These are phyloP conservation scores for Rhagium mordax DNA, from an alignment of 2,888 invertebrate species.

Conservation along the genomic window DNA sequence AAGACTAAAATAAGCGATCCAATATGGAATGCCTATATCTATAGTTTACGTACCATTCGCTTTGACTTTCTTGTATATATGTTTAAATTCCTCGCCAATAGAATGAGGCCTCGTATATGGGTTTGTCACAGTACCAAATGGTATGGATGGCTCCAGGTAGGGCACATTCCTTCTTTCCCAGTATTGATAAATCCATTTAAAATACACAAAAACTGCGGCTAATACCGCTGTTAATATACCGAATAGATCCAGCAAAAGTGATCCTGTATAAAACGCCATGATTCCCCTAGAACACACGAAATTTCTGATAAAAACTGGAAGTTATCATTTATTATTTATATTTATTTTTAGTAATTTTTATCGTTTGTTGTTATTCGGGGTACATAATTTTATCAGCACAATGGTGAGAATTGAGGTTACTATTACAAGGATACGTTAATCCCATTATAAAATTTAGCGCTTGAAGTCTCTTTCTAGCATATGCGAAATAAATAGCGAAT, in stretches of 20 bases:
- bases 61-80: background rate
- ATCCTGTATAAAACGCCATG: background rate
- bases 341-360: too few relatives aligned
- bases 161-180: constrained; percentile 9
- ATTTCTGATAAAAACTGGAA: too few relatives aligned
- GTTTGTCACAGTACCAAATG: background rate
- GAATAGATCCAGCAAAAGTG: background rate
- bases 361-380: too few relatives aligned
- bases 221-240: background rate
- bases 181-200: constrained; percentile 8
- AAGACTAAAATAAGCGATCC: too few relatives aligned
- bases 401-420: too few relatives aligned
- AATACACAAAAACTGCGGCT: background rate
- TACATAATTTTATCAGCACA: too few relatives aligned
- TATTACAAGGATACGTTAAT: too few relatives aligned
- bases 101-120: background rate
- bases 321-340: too few relatives aligned
- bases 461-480: too few relatives aligned
- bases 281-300: background rate
- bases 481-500: too few relatives aligned
- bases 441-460: too few relatives aligned
- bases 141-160: constrained; percentile 4
- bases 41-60: constrained; percentile 29
- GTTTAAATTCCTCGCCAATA: background rate
- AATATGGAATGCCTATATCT: too few relatives aligned